Conservation (phyloP, 2,797 vertebrate genomes). For the Steatocranus sp. region DNA sequence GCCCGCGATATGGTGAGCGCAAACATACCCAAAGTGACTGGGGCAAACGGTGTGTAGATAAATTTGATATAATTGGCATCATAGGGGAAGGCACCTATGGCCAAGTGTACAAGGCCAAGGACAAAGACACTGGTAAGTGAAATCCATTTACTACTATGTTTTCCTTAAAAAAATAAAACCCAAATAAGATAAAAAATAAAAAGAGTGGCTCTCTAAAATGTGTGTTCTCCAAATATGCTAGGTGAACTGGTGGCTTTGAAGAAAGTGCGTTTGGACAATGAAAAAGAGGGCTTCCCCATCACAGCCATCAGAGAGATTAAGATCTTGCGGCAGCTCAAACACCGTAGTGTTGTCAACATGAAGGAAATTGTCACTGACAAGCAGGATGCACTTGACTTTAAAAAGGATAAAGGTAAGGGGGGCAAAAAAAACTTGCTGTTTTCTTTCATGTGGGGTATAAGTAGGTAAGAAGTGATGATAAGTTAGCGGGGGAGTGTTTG, state of each 20-base stretch:
- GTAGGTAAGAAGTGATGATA: neutral
- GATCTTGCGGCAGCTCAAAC: conserved; percentile 95
- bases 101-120: conserved; percentile 99
- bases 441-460: neutral
- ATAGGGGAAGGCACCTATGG: conserved; percentile 98
- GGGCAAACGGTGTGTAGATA: conserved; percentile 98
- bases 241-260: conserved; percentile 96
- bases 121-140: conserved; percentile 91
- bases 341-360: conserved; percentile 98
- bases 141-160: neutral
- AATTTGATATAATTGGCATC: conserved; percentile 98
- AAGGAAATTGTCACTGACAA: conserved; percentile 99
- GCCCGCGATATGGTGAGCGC: conserved; percentile 93
- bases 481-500: neutral
- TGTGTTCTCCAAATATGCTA: conserved; percentile 34
- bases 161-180: neutral
- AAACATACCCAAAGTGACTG: conserved; percentile 96
- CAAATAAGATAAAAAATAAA: neutral
- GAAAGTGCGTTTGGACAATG: conserved; percentile 97
- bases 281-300: conserved; percentile 98
- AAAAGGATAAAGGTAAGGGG: conserved; percentile 94
- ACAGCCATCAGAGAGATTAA: conserved; percentile 99
- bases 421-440: neutral
- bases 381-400: conserved; percentile 98
- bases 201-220: neutral